Conservation (phyloP, 2,888 invertebrate species). For the Eustalomyia histrio region DNA sequence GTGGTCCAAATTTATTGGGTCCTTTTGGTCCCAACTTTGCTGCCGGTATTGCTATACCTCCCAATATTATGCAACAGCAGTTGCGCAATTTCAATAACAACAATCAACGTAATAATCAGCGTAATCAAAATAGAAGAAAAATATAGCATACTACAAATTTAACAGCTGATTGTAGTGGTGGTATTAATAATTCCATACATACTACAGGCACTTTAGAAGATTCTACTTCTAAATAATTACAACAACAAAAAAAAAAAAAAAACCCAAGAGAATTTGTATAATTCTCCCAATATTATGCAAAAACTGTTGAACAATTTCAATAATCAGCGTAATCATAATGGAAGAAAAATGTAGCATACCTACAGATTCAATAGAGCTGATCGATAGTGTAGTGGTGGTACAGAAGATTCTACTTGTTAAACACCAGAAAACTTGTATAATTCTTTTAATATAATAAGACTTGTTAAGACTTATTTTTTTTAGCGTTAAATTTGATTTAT, state of each 20-base stretch:
- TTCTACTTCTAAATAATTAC: conserved; percentile 31
- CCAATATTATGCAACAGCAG: conserved; percentile 56
- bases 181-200: neutral
- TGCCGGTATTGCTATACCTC: conserved; percentile 9
- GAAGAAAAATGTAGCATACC: too few species aligned
- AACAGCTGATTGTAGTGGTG: neutral
- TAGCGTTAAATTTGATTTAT: conserved; percentile 30
- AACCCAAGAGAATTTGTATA: conserved; percentile 4
- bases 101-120: conserved; percentile 61
- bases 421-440: neutral
- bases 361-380: too few species aligned
- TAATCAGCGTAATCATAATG: too few species aligned
- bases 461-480: conserved; percentile 36
- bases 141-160: conserved; percentile 57
- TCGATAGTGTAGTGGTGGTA: too few species aligned
- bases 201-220: conserved; percentile 25
- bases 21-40: conserved; percentile 45
- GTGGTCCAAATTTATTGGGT: conserved; percentile 51
- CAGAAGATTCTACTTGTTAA: conserved; percentile 27
- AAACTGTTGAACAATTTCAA: too few species aligned
- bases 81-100: conserved; percentile 56
- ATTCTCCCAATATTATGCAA: neutral
- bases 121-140: conserved; percentile 58
- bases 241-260: neutral
- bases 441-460: conserved; percentile 40